Base-by-base conservation (phyloP, 2,113 vertebrate species). In the Chauna torquata region DNA sequence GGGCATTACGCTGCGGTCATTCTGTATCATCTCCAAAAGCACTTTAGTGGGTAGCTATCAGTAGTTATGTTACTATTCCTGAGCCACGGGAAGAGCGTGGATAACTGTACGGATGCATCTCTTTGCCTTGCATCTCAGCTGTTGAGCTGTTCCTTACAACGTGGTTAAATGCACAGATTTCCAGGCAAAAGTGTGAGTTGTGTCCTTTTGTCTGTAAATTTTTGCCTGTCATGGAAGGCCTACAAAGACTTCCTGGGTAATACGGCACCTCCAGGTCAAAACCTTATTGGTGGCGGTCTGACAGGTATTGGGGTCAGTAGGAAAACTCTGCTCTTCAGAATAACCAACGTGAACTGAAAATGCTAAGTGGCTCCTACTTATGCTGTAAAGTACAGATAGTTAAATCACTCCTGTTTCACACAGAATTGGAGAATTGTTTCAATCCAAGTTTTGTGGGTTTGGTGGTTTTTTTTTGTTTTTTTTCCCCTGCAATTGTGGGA, bases 31-130 rank as follows among this genome's bases (percentile, higher is more conserved):
- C 30, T 82, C 59, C 7, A 10, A 11, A 93, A 77, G 18, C 0
- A 0, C 8, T 38, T 38, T 64, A n/a, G n/a, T n/a, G n/a, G 27
- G n/a, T n/a, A 27, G 28, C 5, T 75, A 5, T 58, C 34, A 0
- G 3, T 68, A 66, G 57, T 68, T 69, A 15, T 0, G 0, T 22
- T 84, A 20, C 17, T 57, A 0, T 40, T 87, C 16, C 8, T 38
- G 44, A 76, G 38, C 66, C 54, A 32, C 3, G 8, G 24, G 20
- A 42, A 54, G 75, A 55, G n/a, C 13, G 8, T 5, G 28, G 32
- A 1, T 92, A 30, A 57, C 40, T 62, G 18, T 23, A 45, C 24
- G 38, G 44, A 4, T 79, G 5, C 1, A 25, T 17, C 18, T 58
- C 18, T 13, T 23, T 64, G 16, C 3, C 8, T 62, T 58, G 27